phyloP scores from a whole-genome alignment of 2,113 vertebrate genomes.

The Chauna torquata region DNA sequence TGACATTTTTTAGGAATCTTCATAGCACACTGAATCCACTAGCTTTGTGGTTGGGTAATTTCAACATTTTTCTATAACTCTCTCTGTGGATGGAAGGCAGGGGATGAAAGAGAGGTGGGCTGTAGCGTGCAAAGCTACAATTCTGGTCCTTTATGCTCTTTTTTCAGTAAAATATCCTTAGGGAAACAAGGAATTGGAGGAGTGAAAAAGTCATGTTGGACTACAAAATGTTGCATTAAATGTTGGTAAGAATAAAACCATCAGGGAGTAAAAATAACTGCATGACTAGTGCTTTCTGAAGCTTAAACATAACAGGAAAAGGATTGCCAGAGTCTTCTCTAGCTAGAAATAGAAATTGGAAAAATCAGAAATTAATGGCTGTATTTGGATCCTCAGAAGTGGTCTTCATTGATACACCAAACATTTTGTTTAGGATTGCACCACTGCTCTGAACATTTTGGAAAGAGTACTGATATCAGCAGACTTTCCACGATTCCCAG shows the following conservation, averaged over 20 bases:
- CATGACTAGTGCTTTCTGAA: not conserved
- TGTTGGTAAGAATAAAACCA: not conserved
- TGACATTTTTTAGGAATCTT: not conserved
- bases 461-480: not conserved
- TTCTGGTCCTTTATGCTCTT: not conserved
- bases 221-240: not conserved
- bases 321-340: not conserved
- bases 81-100: not conserved
- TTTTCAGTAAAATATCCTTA: not conserved
- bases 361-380: not conserved
- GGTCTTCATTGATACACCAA: not conserved
- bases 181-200: not conserved
- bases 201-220: not conserved
- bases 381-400: not conserved
- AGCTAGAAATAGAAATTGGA: not conserved
- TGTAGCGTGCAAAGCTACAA: not conserved
- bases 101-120: not conserved
- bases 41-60: not conserved
- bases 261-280: not conserved
- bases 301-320: not conserved
- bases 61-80: not conserved
- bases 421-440: not conserved
- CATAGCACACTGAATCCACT: not conserved
- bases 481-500: not conserved
- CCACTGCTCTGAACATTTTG: not conserved